phyloP scores from a whole-genome alignment of 2,888 invertebrate species.

The Pyrrhosoma nymphula region DNA sequence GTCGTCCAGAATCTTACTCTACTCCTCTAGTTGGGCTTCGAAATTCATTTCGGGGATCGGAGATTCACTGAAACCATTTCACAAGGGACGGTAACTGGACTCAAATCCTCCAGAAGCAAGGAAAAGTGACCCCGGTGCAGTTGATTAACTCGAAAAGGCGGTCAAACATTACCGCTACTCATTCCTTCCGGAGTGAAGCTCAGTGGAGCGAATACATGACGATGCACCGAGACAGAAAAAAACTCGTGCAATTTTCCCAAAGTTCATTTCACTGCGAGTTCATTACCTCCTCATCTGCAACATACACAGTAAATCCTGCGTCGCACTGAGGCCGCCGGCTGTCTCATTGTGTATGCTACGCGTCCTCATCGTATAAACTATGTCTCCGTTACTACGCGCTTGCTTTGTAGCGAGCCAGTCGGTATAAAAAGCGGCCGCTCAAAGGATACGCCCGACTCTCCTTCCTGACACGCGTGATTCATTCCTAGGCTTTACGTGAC shows the following conservation, averaged over 20 bases:
- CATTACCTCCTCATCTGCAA: neutral
- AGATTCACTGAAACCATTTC: neutral
- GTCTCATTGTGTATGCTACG: neutral
- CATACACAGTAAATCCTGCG: neutral
- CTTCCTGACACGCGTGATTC: constrained; percentile 7
- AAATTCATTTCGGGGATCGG: too few species aligned
- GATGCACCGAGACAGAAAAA: too few species aligned
- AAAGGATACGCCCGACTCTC: neutral
- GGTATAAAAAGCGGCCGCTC: neutral
- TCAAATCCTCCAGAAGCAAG: neutral
- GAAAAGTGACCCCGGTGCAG: neutral
- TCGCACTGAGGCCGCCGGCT: neutral
- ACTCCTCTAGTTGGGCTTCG: too few species aligned
- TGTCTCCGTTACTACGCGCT: neutral
- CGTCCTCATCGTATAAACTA: neutral
- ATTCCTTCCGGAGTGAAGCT: neutral
- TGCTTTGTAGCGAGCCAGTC: neutral
- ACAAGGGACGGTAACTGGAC: neutral
- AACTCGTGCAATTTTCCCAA: neutral
- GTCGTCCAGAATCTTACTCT: too few species aligned
- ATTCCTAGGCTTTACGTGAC: neutral
- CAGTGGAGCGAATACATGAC: neutral
- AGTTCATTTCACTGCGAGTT: neutral
- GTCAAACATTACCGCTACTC: neutral
- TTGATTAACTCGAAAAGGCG: neutral